These are phyloP conservation scores for Catagonus wagneri DNA, from an alignment of 2,113 vertebrate species.

Conservation along the genomic window DNA sequence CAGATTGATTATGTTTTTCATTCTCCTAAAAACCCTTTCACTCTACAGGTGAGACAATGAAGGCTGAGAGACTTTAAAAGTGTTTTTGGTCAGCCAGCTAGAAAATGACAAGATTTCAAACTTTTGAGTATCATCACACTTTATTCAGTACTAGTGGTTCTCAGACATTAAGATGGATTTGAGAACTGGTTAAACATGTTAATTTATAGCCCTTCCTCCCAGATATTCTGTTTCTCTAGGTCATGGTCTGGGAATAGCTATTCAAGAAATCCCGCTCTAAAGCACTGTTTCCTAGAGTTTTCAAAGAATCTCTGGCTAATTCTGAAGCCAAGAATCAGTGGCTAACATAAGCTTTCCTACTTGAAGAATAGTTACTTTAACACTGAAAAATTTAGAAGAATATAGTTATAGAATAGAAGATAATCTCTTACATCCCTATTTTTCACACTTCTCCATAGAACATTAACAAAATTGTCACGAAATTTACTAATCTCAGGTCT, in stretches of 20 bases:
- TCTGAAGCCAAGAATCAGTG: background rate
- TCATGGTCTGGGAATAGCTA: background rate
- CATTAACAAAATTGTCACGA: background rate
- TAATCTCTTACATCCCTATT: background rate
- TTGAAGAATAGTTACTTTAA: conserved; percentile 11
- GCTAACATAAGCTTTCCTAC: background rate
- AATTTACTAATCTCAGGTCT: background rate
- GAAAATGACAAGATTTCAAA: background rate
- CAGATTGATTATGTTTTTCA: background rate
- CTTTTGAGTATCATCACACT: background rate
- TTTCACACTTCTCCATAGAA: conserved; percentile 15
- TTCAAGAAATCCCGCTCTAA: background rate
- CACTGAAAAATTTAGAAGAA: background rate
- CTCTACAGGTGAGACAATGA: background rate
- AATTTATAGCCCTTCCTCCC: background rate
- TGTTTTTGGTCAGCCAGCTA: background rate
- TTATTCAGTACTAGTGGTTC: background rate
- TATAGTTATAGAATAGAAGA: conserved; percentile 21
- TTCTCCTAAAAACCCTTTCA: background rate
- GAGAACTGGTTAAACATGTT: background rate
- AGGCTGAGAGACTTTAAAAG: background rate
- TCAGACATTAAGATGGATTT: background rate
- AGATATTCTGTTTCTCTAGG: background rate
- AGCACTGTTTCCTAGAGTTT: background rate
- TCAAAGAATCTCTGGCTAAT: background rate